Base-by-base conservation (phyloP, 2,888 invertebrate genomes). In the Selenia dentaria region DNA sequence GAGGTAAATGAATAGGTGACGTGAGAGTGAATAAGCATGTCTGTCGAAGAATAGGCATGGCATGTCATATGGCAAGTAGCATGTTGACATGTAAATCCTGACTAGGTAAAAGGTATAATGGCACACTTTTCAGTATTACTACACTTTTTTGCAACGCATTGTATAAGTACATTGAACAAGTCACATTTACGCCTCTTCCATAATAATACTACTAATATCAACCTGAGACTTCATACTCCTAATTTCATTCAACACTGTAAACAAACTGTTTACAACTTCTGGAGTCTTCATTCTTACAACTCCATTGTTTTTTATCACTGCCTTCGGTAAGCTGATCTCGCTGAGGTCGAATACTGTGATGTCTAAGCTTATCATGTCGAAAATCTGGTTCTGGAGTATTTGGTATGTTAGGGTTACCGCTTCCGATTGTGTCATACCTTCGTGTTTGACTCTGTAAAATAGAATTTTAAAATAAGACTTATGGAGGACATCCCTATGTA, bases 231-330 rank as follows among this genome's bases (percentile, higher is more conserved):
- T 24, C 11, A 24, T 13, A 42, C 35, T 22, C 10, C 24, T 25
- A 2, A 24, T 31, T 29, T 37, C 20, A 40, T 89, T 89, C 11
- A 90, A 64, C 8, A 83, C 67, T 45, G 66, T 76, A 36, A 91
- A 81, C n/a, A 86, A 72, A 57, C 73, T 64, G 47, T 88, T 88
- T 0, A 90, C 77, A 13, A 77, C 63, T 59, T 88, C 86, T 0
- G 84, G 79, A 1, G 83, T 84, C 40, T 83, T 88, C 83, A 91
- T 79, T 54, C 83, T 88, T 0, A 91, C 70, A 13, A 64, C 55
- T 3, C 91, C 90, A 46, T 60, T 77, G 39, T 57, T 71, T 58
- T 83, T 89, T 0, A 89, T 74, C 51, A 78, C 82, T 3, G 85
- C 83, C 62, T 76, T 85, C 0, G 86, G 78, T 35, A 84, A 58